phyloP scores from a whole-genome alignment of 2,797 vertebrate genomes.

The Staurois parvus region DNA sequence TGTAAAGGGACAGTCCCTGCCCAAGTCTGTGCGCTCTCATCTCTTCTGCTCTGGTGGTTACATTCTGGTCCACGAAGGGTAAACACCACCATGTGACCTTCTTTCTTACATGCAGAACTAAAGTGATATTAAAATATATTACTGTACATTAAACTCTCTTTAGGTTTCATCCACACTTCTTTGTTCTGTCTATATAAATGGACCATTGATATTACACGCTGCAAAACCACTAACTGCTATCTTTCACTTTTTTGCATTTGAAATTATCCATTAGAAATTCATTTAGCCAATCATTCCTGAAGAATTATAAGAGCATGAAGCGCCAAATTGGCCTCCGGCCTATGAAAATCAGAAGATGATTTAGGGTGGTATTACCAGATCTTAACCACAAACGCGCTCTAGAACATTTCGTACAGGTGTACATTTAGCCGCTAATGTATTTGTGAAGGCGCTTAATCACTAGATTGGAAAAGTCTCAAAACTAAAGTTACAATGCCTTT shows the following conservation, averaged over 20 bases:
- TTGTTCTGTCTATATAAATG: constrained; percentile 29
- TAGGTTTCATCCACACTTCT: constrained; percentile 8
- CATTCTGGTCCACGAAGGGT: constrained; percentile 66
- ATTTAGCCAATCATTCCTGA: constrained; percentile 41
- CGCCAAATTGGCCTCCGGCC: constrained; percentile 25
- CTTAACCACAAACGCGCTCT: constrained; percentile 42
- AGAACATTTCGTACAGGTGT: constrained; percentile 14
- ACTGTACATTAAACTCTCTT: constrained; percentile 40
- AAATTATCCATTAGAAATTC: constrained; percentile 58
- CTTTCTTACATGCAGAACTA: constrained; percentile 67
- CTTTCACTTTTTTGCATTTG: constrained; percentile 36
- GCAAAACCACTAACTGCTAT: constrained; percentile 44
- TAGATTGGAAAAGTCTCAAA: constrained; percentile 10
- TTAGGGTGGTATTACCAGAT: constrained; percentile 20
- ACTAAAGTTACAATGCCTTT: not conserved
- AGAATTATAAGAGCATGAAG: constrained; percentile 36
- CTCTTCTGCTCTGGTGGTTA: not conserved
- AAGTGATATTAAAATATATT: constrained; percentile 26
- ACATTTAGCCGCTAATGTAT: constrained; percentile 46
- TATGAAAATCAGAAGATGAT: constrained; percentile 36
- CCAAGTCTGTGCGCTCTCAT: not conserved
- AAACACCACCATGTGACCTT: constrained; percentile 73
- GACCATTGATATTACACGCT: constrained; percentile 35
- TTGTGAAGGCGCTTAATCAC: constrained; percentile 15
- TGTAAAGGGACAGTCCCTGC: constrained; percentile 8